Evolutionary conservation across 2,797 vertebrate genomes (phyloP).

Genomic region (Danio tinwini): DNA sequence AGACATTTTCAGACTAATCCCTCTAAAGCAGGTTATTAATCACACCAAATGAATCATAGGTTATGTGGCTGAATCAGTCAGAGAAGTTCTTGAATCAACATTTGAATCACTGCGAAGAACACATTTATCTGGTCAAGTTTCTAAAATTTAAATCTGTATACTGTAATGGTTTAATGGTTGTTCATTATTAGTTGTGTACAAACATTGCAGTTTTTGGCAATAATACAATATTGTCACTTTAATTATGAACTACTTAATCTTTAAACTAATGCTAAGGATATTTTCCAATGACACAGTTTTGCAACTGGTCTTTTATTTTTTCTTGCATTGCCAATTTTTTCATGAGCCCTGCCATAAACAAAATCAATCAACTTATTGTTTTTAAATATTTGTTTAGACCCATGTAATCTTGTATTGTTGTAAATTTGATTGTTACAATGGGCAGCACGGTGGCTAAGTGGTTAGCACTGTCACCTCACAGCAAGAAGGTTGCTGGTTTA

Average conservation of each 20-base stretch:
- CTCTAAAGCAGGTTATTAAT: background rate
- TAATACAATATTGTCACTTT: background rate
- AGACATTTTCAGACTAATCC: background rate
- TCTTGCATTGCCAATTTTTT: background rate
- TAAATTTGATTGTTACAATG: background rate
- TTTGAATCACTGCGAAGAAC: background rate
- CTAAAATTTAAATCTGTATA: background rate
- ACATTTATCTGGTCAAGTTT: background rate
- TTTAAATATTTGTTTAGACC: background rate
- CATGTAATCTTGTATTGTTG: background rate
- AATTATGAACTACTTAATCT: background rate
- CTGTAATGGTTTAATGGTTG: too few species aligned
- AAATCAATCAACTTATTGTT: background rate
- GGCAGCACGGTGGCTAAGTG: too few species aligned
- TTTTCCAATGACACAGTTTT: background rate
- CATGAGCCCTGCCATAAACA: background rate
- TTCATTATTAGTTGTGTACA: background rate
- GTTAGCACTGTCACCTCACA: too few species aligned
- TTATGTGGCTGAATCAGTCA: too few species aligned
- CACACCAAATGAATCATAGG: too few species aligned
- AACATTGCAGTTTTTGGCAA: background rate
- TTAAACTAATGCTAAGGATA: background rate
- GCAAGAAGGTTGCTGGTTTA: too few species aligned
- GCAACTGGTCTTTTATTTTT: background rate
- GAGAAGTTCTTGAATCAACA: background rate